Base-by-base conservation (phyloP, 2,888 invertebrate species). In the Dichetophora obliterata region DNA sequence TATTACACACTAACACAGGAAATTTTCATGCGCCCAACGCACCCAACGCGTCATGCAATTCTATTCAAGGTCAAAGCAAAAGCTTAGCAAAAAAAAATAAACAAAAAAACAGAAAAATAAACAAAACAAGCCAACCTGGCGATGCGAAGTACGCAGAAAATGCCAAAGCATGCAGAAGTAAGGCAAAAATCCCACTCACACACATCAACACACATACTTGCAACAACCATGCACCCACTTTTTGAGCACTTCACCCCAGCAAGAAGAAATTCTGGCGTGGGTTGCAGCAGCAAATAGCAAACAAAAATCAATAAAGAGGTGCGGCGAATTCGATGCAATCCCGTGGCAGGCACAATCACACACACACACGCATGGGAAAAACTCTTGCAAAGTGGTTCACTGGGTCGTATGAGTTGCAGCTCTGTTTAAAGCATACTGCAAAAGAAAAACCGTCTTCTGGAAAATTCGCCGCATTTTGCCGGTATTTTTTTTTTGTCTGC, bases 51-150 rank as follows among this genome's bases (percentile, higher is more conserved):
- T 73, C 31, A 71, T 75, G 68, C 69, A 69, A 61, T 71, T 73
- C 68, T 76, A 75, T 79, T 78, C 85, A 84, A 84, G 84, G 85
- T 84, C 85, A 84, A 81, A 81, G 81, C 78, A 79, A 79, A 77
- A 76, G 71, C 73, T 27, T 59, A 27, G 22, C 54, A 54, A 43
- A 11, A 43, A 9, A 43, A 43, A 43, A 43, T 6, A 43, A 43
- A 27, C 27, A 24, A 27, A 5, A 59, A 24, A 0, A 27, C 27
- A 16, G 27, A 59, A 43, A 11, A 43, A 43, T 43, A 43, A 43
- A 43, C 43, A 43, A 59, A 14, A 22, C 24, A 11, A 22, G 19
- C 5, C 24, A 59, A 59, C 59, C 27, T 59, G 27, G 59, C 24
- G 16, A 59, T 5, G 11, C 59, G n/a, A 24, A 31, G 59, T 11